Base-by-base conservation (phyloP, 2,888 invertebrate species). In the Pristionchus fissidentatus region DNA sequence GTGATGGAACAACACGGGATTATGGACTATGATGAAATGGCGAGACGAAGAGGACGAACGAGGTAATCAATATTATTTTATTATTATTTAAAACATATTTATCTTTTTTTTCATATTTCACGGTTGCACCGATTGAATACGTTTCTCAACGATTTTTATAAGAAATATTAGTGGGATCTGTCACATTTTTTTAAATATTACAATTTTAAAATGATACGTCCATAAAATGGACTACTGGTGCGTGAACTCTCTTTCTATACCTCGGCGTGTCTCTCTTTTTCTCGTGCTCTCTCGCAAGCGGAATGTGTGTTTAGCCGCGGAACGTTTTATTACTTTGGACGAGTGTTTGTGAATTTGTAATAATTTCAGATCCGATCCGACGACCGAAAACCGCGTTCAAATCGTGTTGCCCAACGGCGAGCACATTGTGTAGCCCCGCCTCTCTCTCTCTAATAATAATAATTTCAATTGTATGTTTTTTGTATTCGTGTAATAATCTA, bases 1-100 rank as follows among this genome's bases (percentile, higher is more conserved):
- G 41, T 86, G 35, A 62, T 70, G 62, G 87, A 88, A 15, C 86
- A 87, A 32, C 86, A 86, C 60, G 88, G 88, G 57, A 85, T 88
- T 8, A 84, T 86, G 32, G 84, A 87, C 32, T 88, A 88, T 60
- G 88, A 87, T 29, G 84, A 87, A 13, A 46, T 66, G 55, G 77
- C 84, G 5, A 43, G 62, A 66, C 15, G 38, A n/a, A 70, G 73
- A 26, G 43, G 57, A 49, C 22, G 70, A 55, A 52, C 70, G 49
- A 43, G 73, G 83, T 83, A n/a, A 57, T n/a, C n/a, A 41, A 38
- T 10, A 38, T 38, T 5, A 57, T 2, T 41, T 10, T 29, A 22
- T 15, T 32, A 38, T 35, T 29, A n/a, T n/a, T n/a, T n/a, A n/a
- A n/a, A n/a, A n/a, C n/a, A n/a, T n/a, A n/a, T n/a, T n/a, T n/a